Evolutionary conservation across 2,888 invertebrate species (phyloP), one percentile per base, ranked within the genome.

Genomic region (Limenitis camilla): DNA sequence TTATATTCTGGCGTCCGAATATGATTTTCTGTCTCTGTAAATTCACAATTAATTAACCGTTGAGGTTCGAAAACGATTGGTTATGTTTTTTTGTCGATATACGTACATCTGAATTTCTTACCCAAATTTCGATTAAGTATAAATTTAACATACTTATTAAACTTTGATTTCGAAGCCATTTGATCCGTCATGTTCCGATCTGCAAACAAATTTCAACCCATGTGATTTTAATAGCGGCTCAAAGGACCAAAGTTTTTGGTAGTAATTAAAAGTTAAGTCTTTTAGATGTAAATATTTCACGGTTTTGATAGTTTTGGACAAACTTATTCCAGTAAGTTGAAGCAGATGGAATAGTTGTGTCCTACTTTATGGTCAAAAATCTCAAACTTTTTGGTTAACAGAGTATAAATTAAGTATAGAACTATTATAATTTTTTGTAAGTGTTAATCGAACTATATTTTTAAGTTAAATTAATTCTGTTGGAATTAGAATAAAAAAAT

Each of bases 251-350:
- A 64, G 63, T 67, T 65, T 64, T 60, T 62, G 61, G 51, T 59
- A 59, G 64, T 61, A 67, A 69, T 69, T 69, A 67, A 68, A 69
- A 68, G 63, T 67, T 67, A 56, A 52, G 59, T 65, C 65, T 66
- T 65, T 64, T 52, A 47, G 47, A 64, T 66, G 66, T 65, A 67
- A 66, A 69, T 68, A 65, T 65, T 64, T 63, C 53, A 59, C 31
- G 42, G 48, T 46, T 50, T 50, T 42, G 38, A 50, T 53, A 39
- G 49, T 39, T 45, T 44, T 27, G 44, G 9, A 36, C 35, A 36
- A 45, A 45, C 35, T 45, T 45, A 11, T 38, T 45, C 45, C 35
- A 35, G 19, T 19, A 19, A 19, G 19, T 19, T 19, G 19, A 19
- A 19, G 19, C 19, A 3, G 19, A 19, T 19, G 19, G 19, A 19